Evolutionary conservation across 2,113 vertebrate species (phyloP).

Genomic region (Semicossyphus pulcher): DNA sequence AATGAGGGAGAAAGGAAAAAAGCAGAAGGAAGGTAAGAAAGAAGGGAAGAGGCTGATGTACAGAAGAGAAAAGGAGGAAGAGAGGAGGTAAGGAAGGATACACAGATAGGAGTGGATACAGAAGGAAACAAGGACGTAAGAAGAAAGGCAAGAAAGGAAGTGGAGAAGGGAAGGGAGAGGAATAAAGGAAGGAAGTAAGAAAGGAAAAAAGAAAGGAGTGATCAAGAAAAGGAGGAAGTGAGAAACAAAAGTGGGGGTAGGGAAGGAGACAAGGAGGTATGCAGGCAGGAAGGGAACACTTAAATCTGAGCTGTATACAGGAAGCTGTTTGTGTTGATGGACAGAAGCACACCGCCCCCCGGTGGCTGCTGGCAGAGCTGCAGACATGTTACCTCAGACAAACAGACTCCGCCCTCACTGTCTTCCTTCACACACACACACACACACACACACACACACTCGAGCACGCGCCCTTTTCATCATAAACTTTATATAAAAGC

Average conservation of each 20-base stretch:
- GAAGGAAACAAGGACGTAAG: neutral
- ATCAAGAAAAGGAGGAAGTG: neutral
- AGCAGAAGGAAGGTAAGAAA: too few species aligned
- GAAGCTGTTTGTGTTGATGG: neutral
- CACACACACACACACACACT: constrained; percentile 9
- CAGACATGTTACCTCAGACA: neutral
- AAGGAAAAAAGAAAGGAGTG: neutral
- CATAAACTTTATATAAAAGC: constrained; percentile 51
- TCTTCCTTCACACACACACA: constrained; percentile 7
- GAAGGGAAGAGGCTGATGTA: too few species aligned
- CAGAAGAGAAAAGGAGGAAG: neutral
- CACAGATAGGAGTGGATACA: neutral
- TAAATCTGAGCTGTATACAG: too few species aligned
- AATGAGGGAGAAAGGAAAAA: neutral
- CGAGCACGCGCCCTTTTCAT: constrained; percentile 16
- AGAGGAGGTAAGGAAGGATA: neutral
- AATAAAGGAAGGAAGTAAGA: too few species aligned
- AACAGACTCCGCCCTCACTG: neutral
- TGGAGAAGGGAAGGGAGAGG: neutral
- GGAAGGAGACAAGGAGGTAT: neutral
- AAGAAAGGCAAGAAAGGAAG: fast-evolving
- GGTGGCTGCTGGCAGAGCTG: constrained; percentile 29
- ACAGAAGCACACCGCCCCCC: constrained; percentile 34
- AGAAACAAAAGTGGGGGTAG: neutral
- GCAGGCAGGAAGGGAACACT: neutral